Conservation (phyloP, 1,140 invertebrate genomes). For the Metaphire vulgaris region DNA sequence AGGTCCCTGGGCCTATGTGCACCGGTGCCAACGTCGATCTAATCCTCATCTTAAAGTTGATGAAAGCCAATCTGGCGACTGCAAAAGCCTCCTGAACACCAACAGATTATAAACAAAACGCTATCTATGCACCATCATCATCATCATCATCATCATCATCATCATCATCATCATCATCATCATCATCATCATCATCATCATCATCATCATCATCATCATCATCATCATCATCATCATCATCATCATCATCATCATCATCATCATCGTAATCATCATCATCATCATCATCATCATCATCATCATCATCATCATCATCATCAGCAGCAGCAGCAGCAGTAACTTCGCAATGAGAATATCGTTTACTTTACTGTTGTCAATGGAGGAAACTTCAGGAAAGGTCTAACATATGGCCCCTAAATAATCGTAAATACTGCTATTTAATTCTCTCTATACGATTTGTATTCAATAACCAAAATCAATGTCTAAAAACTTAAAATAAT, state of each 20-base stretch:
- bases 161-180: conserved; percentile 3
- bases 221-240: background rate
- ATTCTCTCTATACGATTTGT: too few species aligned
- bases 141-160: conserved; percentile 2
- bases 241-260: conserved; percentile 2
- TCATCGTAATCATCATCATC: too few species aligned
- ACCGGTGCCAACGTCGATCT: conserved; percentile 47
- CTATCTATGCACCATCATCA: conserved; percentile 1
- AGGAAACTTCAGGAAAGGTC: too few species aligned
- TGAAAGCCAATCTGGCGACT: conserved; percentile 48
- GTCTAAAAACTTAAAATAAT: too few species aligned
- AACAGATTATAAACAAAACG: background rate
- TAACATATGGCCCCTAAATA: too few species aligned
- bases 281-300: too few species aligned
- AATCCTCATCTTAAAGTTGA: conserved; percentile 51
- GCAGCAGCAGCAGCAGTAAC: too few species aligned
- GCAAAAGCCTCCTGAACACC: conserved; percentile 47
- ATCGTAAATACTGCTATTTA: too few species aligned
- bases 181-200: conserved; percentile 2
- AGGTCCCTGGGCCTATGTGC: conserved; percentile 48
- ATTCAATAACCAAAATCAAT: too few species aligned
- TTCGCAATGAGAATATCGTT: too few species aligned
- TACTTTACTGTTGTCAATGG: too few species aligned
- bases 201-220: background rate
- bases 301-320: too few species aligned